Evolutionary conservation across 2,113 vertebrate species (phyloP).

Genomic region (Tor tambroides): DNA sequence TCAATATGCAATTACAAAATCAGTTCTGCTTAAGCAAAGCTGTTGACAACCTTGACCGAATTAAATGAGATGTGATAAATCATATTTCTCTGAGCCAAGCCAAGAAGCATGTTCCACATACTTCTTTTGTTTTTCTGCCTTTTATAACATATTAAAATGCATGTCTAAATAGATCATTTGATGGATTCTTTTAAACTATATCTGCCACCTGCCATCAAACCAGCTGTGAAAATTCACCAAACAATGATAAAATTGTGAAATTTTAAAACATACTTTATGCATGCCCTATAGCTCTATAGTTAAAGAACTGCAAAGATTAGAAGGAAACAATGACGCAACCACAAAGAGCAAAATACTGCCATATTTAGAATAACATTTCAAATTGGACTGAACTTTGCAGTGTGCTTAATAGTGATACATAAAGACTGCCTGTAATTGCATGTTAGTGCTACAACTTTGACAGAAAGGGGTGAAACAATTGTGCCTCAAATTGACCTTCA

Average conservation of each 20-base stretch:
- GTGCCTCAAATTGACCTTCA: background rate
- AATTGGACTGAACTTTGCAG: background rate
- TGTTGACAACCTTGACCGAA: conserved; percentile 2
- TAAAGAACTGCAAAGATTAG: background rate
- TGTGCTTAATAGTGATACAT: background rate
- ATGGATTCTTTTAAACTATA: background rate
- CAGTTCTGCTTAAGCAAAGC: background rate
- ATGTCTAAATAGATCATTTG: background rate
- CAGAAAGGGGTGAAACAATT: too few relatives aligned
- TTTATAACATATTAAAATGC: background rate
- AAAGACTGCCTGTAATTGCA: background rate
- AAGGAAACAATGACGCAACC: background rate
- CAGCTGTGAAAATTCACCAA: background rate
- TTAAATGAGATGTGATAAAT: conserved; percentile 19
- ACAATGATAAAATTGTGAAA: background rate
- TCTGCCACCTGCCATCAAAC: background rate
- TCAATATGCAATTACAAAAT: conserved; percentile 47
- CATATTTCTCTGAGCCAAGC: background rate
- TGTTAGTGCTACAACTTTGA: too few relatives aligned
- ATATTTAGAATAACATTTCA: background rate
- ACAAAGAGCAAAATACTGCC: background rate
- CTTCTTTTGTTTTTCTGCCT: background rate
- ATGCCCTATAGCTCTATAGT: background rate
- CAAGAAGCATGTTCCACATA: background rate
- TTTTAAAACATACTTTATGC: background rate